Conservation (phyloP, 2,888 invertebrate species). For the Pilophorus perplexus region DNA sequence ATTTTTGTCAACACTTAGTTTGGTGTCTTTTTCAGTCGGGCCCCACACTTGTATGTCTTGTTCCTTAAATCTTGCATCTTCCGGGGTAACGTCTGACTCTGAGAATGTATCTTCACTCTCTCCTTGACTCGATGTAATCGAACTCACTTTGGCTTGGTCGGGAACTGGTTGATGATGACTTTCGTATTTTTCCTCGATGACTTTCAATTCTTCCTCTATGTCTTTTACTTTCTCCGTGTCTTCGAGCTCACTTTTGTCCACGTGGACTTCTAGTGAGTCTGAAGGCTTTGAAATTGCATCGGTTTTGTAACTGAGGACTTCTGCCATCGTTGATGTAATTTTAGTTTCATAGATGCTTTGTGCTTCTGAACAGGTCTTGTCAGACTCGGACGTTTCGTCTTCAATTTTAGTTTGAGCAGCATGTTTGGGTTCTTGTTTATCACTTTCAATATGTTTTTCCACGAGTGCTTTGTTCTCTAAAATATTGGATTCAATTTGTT, state of each 20-base stretch:
- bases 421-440: constrained; percentile 14
- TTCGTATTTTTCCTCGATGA: constrained; percentile 13
- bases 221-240: constrained; percentile 56
- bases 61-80: constrained; percentile 53
- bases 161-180: constrained; percentile 5
- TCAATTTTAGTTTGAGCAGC: not conserved
- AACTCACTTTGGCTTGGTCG: constrained; percentile 43
- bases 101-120: constrained; percentile 61
- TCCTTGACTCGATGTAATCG: constrained; percentile 55
- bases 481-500: constrained; percentile 49
- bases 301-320: constrained; percentile 50
- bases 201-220: constrained; percentile 53
- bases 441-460: no score
- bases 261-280: constrained; percentile 56
- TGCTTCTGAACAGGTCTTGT: no score
- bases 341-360: constrained; percentile 23
- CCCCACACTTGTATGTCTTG: constrained; percentile 44
- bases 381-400: no score
- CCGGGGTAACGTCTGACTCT: constrained; percentile 58
- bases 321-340: constrained; percentile 32
- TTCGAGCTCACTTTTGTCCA: constrained; percentile 57
- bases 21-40: constrained; percentile 46
- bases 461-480: constrained; percentile 49
- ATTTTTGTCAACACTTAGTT: constrained; percentile 47
- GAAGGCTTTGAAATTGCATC: constrained; percentile 53